These are phyloP conservation scores for Neostethus bicornis DNA, from an alignment of 2,797 vertebrate genomes.

Conservation along the genomic window DNA sequence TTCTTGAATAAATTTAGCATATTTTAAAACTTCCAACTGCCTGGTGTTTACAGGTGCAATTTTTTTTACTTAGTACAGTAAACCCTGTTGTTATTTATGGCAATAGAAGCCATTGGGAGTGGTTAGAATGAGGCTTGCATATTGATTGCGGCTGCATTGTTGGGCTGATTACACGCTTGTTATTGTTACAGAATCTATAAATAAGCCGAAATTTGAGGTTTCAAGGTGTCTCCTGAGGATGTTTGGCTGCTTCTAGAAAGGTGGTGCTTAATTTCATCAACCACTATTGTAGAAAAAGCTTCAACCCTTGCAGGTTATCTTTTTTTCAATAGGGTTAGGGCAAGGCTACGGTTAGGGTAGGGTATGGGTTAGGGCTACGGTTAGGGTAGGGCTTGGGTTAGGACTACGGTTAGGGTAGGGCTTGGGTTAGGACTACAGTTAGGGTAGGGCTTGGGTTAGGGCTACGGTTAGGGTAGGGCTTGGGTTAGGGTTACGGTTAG, in stretches of 20 bases:
- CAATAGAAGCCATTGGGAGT: slow-evolving; percentile 23
- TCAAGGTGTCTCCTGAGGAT: slow-evolving; percentile 6
- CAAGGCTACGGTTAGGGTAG: too few relatives aligned
- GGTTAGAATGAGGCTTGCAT: slow-evolving; percentile 16
- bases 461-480: too few relatives aligned
- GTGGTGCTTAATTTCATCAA: slow-evolving; percentile 1
- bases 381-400: too few relatives aligned
- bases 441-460: too few relatives aligned
- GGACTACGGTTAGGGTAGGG: too few relatives aligned
- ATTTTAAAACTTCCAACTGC: too few relatives aligned
- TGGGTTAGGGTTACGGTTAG: too few relatives aligned
- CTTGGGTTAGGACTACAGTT: too few relatives aligned
- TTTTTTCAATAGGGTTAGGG: too few relatives aligned
- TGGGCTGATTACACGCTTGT: slow-evolving; percentile 27
- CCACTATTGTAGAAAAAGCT: slow-evolving; percentile 1
- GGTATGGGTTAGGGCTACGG: too few relatives aligned
- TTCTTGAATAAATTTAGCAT: too few relatives aligned
- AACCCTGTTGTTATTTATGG: slow-evolving; percentile 51
- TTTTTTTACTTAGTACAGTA: slow-evolving; percentile 31
- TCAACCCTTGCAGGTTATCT: not conserved
- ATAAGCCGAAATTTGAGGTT: not conserved
- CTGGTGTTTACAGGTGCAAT: too few relatives aligned
- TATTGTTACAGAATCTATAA: slow-evolving; percentile 26
- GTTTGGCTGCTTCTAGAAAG: slow-evolving; percentile 1
- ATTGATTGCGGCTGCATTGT: slow-evolving; percentile 49